Evolutionary conservation across 2,888 invertebrate genomes (phyloP).

Genomic region (Calameuta idolon): DNA sequence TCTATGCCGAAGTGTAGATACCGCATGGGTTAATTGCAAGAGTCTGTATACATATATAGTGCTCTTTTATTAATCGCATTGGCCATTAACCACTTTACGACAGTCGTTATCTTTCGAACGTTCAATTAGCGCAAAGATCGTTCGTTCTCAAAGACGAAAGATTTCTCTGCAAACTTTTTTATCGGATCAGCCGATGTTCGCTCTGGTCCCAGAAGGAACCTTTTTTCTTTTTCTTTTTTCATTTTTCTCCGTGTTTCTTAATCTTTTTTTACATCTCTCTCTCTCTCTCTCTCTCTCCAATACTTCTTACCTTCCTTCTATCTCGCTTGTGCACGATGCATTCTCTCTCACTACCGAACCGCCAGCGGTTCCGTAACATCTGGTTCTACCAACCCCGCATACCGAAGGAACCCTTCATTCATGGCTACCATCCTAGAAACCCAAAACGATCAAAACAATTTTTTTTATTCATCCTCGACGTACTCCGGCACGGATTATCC

Average conservation of each 20-base stretch:
- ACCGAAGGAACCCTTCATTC: slow-evolving; percentile 51
- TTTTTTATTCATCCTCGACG: slow-evolving; percentile 54
- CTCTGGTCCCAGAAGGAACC: not conserved
- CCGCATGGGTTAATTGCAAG: not conserved
- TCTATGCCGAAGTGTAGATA: not conserved
- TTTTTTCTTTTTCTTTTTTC: not conserved
- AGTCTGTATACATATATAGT: not conserved
- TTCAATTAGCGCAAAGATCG: not conserved
- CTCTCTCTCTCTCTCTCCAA: slow-evolving; percentile 6
- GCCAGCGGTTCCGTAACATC: slow-evolving; percentile 40
- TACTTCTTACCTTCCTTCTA: not conserved
- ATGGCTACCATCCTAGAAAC: slow-evolving; percentile 60
- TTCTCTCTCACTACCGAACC: slow-evolving; percentile 12
- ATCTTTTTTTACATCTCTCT: slow-evolving; percentile 1
- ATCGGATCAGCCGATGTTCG: not conserved
- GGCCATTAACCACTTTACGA: not conserved
- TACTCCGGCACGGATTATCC: slow-evolving; percentile 44
- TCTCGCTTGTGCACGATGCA: not conserved
- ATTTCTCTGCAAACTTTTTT: not conserved
- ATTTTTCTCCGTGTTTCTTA: not conserved
- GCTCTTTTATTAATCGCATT: not conserved
- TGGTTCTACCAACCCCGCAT: slow-evolving; percentile 31
- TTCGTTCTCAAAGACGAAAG: not conserved
- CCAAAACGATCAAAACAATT: slow-evolving; percentile 64
- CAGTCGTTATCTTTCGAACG: not conserved